These are phyloP conservation scores for Oryzias javanicus DNA, from an alignment of 2,113 vertebrate genomes.

Conservation along the genomic window DNA sequence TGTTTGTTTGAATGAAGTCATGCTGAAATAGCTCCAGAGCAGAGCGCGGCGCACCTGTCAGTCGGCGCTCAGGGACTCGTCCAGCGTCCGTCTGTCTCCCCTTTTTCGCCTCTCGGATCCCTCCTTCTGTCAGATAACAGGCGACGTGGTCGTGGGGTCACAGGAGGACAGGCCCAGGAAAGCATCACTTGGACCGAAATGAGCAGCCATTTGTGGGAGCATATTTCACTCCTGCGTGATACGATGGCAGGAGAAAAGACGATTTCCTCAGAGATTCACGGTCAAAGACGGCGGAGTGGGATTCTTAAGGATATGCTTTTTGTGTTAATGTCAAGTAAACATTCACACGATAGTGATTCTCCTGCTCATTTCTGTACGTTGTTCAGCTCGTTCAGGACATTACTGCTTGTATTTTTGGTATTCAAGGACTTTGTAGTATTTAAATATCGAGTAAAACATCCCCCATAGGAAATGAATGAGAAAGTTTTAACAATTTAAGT, in stretches of 20 bases:
- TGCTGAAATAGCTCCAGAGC: constrained; percentile 50
- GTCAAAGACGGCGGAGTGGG: constrained; percentile 30
- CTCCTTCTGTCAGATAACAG: constrained; percentile 28
- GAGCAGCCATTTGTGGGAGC: constrained; percentile 37
- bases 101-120: constrained; percentile 16
- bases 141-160: constrained; percentile 18
- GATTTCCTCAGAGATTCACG: constrained; percentile 23
- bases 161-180: constrained; percentile 27
- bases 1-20: constrained; percentile 44
- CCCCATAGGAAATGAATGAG: no score
- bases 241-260: constrained; percentile 18
- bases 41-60: constrained; percentile 62
- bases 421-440: no score
- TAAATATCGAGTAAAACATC: no score
- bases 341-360: no score
- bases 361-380: no score
- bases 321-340: constrained; percentile 25
- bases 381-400: no score
- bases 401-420: no score
- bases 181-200: constrained; percentile 44
- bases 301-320: constrained; percentile 25
- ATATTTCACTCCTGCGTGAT: constrained; percentile 45
- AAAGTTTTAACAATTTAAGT: no score
- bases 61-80: constrained; percentile 56
- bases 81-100: constrained; percentile 37